A percentile compares a stretch with the other conserved stretches of the same genome.
phyloP scores from a whole-genome alignment of 2,113 vertebrate species.

The Pteronura brasiliensis region DNA sequence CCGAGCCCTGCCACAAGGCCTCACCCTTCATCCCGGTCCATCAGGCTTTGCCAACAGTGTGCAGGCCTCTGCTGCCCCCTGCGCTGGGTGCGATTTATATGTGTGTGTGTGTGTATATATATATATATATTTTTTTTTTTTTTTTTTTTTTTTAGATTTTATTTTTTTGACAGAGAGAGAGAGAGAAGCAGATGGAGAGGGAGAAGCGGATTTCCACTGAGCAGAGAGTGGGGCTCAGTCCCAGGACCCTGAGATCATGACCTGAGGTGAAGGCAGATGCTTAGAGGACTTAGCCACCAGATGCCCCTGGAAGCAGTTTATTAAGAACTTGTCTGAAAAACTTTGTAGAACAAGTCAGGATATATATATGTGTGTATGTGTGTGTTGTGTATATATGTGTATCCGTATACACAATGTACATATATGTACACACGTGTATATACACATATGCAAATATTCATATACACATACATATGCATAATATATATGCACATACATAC shows the following conservation, averaged over 20 bases:
- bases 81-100: neutral
- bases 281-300: too few species aligned
- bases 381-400: neutral
- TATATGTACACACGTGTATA: neutral
- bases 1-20: neutral
- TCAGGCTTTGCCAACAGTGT: neutral
- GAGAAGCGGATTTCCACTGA: neutral
- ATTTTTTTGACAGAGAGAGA: too few species aligned
- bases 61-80: neutral
- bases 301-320: neutral
- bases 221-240: neutral
- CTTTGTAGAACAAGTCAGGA: conserved; percentile 32
- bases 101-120: too few species aligned
- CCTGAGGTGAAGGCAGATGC: neutral
- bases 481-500: neutral
- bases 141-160: neutral
- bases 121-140: too few species aligned
- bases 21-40: neutral
- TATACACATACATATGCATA: neutral
- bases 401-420: neutral
- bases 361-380: neutral
- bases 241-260: neutral
- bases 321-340: conserved; percentile 14
- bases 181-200: neutral
- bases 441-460: too few species aligned